phyloP scores from a whole-genome alignment of 2,113 vertebrate genomes.

The Lanius ludovicianus region DNA sequence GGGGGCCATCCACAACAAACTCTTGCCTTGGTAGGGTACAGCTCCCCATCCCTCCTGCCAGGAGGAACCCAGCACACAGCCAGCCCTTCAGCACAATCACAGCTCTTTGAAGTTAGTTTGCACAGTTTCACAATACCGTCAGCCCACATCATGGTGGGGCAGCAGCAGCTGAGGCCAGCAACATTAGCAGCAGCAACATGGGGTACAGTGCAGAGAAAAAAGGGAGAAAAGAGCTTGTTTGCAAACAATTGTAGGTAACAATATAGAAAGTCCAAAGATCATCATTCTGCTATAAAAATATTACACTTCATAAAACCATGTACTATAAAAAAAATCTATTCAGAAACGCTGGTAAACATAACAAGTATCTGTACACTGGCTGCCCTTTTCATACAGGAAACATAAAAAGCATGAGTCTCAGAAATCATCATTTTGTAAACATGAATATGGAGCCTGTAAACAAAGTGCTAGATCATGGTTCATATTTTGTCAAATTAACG shows the following conservation, averaged over 20 bases:
- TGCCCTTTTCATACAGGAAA: conserved; percentile 32
- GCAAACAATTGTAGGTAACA: not conserved
- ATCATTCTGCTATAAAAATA: conserved; percentile 69
- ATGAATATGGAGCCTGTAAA: conserved; percentile 27
- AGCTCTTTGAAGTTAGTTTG: conserved; percentile 15
- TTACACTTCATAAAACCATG: conserved; percentile 74
- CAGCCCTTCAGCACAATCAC: not conserved
- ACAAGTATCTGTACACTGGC: conserved; percentile 69
- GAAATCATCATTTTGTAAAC: conserved; percentile 39
- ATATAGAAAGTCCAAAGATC: conserved; percentile 58
- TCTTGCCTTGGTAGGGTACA: not conserved
- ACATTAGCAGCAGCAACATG: conserved; percentile 21
- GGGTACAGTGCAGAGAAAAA: not conserved
- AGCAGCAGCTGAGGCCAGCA: not conserved
- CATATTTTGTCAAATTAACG: not conserved
- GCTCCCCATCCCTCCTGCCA: not conserved
- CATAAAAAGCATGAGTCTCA: not conserved
- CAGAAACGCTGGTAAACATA: conserved; percentile 70
- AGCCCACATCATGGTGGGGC: not conserved
- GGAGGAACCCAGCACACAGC: not conserved
- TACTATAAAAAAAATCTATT: conserved; percentile 74
- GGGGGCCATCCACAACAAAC: not conserved
- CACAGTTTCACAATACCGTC: not conserved
- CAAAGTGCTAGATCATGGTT: conserved; percentile 15
- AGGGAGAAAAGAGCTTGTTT: not conserved